Percentiles rank a stretch among this genome's conserved stretches.
Conservation (phyloP, 2,888 invertebrate species). For the Drosophila anomalata region DNA sequence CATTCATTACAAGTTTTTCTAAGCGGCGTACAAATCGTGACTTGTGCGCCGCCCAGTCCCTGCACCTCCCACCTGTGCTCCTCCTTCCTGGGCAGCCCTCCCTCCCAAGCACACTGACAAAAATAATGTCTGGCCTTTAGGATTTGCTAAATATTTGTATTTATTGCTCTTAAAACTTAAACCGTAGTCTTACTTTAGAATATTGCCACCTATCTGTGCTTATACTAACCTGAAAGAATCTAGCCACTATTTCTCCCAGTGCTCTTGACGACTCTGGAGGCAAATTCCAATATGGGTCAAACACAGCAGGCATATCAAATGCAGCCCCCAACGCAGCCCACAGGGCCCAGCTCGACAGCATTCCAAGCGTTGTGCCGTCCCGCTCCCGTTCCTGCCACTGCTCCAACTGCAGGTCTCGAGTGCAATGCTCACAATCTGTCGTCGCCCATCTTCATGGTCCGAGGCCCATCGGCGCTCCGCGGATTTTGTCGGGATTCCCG, state of each 20-base stretch:
- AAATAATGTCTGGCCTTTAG: no score
- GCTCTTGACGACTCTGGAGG: slow-evolving; percentile 24
- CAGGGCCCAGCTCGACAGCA: slow-evolving; percentile 43
- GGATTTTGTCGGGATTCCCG: slow-evolving; percentile 76
- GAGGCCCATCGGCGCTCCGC: slow-evolving; percentile 44
- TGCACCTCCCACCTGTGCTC: not conserved
- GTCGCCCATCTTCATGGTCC: slow-evolving; percentile 57
- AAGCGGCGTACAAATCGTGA: slow-evolving; percentile 69
- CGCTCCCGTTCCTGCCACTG: not conserved
- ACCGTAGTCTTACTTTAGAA: no score
- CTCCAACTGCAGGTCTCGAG: slow-evolving; percentile 22
- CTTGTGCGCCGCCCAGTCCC: slow-evolving; percentile 29
- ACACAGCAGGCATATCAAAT: slow-evolving; percentile 74
- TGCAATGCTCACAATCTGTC: slow-evolving; percentile 65
- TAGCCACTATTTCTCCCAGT: not conserved
- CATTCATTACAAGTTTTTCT: slow-evolving; percentile 59
- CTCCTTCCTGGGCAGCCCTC: slow-evolving; percentile 9
- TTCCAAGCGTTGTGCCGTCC: slow-evolving; percentile 49
- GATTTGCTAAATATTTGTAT: no score
- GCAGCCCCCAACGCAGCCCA: slow-evolving; percentile 27
- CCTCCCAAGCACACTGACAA: not conserved
- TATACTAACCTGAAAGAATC: no score
- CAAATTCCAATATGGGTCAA: slow-evolving; percentile 79
- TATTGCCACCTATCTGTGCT: no score
- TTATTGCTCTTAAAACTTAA: no score